These are phyloP conservation scores for Dryoscopus gambensis DNA, from an alignment of 2,113 vertebrate species.

Conservation along the genomic window DNA sequence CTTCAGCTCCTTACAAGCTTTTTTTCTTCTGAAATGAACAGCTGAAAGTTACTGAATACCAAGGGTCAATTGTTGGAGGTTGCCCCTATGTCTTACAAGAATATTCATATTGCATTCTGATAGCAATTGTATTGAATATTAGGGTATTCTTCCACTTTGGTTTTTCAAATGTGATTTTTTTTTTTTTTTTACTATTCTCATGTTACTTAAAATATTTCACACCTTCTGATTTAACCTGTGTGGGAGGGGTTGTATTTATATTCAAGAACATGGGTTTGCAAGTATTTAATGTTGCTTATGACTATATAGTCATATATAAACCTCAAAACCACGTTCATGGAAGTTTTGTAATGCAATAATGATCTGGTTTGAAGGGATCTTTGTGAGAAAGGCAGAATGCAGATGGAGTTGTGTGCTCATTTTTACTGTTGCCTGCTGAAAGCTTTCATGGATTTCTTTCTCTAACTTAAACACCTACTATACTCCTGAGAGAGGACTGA, in stretches of 20 bases:
- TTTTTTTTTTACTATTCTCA: accelerated
- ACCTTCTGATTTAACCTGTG: not conserved
- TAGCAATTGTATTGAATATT: not conserved
- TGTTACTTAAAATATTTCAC: not conserved
- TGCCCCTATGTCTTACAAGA: not conserved
- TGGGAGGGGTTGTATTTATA: not conserved
- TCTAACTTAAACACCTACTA: not conserved
- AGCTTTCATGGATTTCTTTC: not conserved
- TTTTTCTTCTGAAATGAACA: not conserved
- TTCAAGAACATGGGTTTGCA: not conserved
- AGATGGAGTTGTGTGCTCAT: not conserved
- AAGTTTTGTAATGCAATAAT: not conserved
- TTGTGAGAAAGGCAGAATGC: not conserved
- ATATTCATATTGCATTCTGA: not conserved
- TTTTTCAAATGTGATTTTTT: not conserved
- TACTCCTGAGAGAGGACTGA: not conserved
- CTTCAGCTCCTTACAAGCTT: not conserved
- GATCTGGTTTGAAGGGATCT: not conserved
- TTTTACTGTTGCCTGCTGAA: not conserved
- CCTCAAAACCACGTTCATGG: not conserved
- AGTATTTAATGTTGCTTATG: not conserved
- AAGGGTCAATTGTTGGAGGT: not conserved
- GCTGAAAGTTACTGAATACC: not conserved
- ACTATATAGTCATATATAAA: not conserved
- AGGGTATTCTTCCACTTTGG: not conserved